Base-by-base conservation (phyloP, 2,888 invertebrate genomes). In the Galeruca laticollis region DNA sequence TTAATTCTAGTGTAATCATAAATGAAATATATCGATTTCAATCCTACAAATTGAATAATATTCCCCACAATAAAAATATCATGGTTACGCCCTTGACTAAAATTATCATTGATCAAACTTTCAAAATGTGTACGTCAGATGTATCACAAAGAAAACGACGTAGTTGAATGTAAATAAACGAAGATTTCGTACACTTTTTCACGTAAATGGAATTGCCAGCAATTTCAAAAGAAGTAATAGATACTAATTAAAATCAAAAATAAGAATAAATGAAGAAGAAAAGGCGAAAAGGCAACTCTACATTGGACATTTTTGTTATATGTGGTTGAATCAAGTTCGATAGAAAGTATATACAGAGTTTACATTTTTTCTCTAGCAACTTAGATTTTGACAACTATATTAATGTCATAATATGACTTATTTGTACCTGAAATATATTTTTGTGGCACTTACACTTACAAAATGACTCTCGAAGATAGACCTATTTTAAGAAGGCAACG, bases 391-490 rank as follows among this genome's bases (percentile, higher is more conserved):
- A 56, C 35, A 56, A 52, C 18, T 57, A 10, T 10, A 26, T 26
- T 51, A 52, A 57, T 70, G 66, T 70, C 70, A 69, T 37, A 37
- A 73, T 71, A 73, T 74, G 75, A 75, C 75, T 66, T 72, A 69
- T 70, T 51, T 59, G 66, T 70, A 72, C 70, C 70, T 61, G 67
- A 68, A 54, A 68, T 47, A 61, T 65, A 59, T 57, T 62, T 52
- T 43, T 43, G 59, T 49, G n/a, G 60, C 47, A 31, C 60, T 21
- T 21, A 37, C 47, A 31, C 60, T 21, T 21, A 37, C 43, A 75
- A 67, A 60, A 75, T 75, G 75, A 75, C 75, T 60, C 56, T 75
- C 54, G 75, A 75, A 69, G 73, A 75, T 60, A 73, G 71, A 62
- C 68, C 72, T 4, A 67, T 71, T 35, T 47, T 72, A 47, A 67